Evolutionary conservation across 2,888 invertebrate genomes (phyloP), one percentile per base, ranked within the genome.

Genomic region (Osmoderma eremita): DNA sequence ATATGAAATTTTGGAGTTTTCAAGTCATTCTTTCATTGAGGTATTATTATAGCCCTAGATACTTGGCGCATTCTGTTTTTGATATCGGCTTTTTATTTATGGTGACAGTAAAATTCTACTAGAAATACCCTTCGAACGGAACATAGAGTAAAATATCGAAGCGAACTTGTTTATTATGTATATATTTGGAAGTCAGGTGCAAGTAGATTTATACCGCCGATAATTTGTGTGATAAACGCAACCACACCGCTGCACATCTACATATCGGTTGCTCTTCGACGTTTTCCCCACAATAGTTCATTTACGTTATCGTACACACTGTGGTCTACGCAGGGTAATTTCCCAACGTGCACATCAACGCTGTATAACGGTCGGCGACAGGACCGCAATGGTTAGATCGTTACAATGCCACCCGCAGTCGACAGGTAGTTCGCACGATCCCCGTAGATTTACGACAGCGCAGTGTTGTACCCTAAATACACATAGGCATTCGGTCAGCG

Each of bases 351-450:
- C 45, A 42, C 45, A 36, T 61, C 58, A 36, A 61, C 22, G 15
- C 45, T 45, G 45, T 45, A 45, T 45, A 24, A 15, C 24, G 42
- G 42, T 58, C 15, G 30, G 36, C 18, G 36, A 30, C 36, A 10
- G 15, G 5, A 45, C 45, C 10, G 18, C 8, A 48, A 8, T 30
- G 30, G 45, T 45, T 45, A 48, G 45, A 30, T 61, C 45, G 45
- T 61, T 61, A 17, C 20, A 12, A 30, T 12, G 10, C 45, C n/a
- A 20, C 18, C 41, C 20, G n/a, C 58, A 61, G 45, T 36, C 58
- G 58, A 45, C 48, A 61, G 58, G 58, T 61, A 61, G 58, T 48
- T 48, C n/a, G 30, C 3, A 12, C 58, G 58, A 45, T 61, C 45
- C 45, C 48, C 1, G 15, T 17, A 61, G 58, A 61, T 61, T 61